Base-by-base conservation (phyloP, 2,113 vertebrate species). In the Nothobranchius furzeri region DNA sequence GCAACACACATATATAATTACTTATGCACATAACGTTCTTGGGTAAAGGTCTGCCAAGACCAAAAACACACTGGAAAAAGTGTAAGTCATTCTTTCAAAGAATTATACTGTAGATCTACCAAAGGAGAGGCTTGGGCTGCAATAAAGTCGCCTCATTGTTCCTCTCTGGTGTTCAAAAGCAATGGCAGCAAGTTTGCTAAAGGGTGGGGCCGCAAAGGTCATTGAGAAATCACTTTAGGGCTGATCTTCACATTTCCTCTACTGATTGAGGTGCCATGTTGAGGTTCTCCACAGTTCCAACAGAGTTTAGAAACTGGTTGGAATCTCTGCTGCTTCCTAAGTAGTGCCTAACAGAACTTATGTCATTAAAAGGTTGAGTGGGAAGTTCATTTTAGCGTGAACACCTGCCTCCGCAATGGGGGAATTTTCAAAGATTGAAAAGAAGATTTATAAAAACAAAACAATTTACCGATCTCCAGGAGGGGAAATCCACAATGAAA, bases 21-120 rank as follows among this genome's bases (percentile, higher is more conserved):
- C 90, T 91, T 92, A 89, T 88, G 87, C 89, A 89, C 79, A 92
- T 91, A 89, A 88, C 81, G 83, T 89, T 89, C 88, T 90, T 81
- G 74, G 86, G 72, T 81, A 72, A 63, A 81, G 79, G 85, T 84
- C 81, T 89, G 86, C 84, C 90, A 84, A 90, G 83, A 84, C 85
- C 81, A 85, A 73, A 87, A 89, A 87, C 85, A 87, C 86, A 86
- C 91, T 90, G 20, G 20, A 20, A 20, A 20, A 20, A 20, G 20
- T 20, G 20, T 20, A 20, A 20, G 20, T 20, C 20, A 1, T 20
- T 20, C 20, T 20, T 20, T 20, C 20, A 20, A 20, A 20, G 20
- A 20, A 20, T 20, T 20, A 20, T 20, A 20, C 20, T 20, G 20
- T 42, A 61, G 69, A 75, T 76, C 81, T 68, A 74, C 75, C 74